Conservation (phyloP, 1,140 invertebrate species). For the Zaprionus capensis region DNA sequence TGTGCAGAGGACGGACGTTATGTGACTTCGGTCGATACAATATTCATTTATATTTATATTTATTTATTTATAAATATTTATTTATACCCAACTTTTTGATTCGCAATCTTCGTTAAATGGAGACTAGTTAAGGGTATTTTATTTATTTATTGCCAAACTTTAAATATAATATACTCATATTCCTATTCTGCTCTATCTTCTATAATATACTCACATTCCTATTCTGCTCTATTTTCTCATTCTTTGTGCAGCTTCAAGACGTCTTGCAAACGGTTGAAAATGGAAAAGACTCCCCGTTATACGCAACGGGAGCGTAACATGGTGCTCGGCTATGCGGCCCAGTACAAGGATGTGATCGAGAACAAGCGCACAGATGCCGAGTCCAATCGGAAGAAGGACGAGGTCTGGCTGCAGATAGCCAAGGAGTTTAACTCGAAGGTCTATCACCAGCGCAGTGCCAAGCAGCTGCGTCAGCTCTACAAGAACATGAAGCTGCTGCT, state of each 20-base stretch:
- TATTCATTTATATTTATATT: too few species aligned
- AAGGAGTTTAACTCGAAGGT: constrained; percentile 81
- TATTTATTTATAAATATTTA: too few species aligned
- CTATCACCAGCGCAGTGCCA: constrained; percentile 81
- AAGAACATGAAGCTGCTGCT: constrained; percentile 83
- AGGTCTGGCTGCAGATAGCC: constrained; percentile 82
- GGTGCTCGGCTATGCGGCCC: constrained; percentile 80
- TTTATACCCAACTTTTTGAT: too few species aligned
- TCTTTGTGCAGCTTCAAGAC: constrained; percentile 73
- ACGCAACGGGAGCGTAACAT: constrained; percentile 84
- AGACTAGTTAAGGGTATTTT: not conserved
- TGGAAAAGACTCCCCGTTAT: constrained; percentile 84
- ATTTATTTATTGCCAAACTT: not conserved
- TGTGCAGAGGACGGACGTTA: too few species aligned
- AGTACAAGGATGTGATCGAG: constrained; percentile 82
- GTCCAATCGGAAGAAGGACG: constrained; percentile 83
- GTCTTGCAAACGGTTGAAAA: constrained; percentile 83
- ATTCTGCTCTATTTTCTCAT: not conserved
- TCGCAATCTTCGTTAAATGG: too few species aligned
- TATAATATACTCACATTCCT: not conserved
- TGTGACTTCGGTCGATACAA: too few species aligned
- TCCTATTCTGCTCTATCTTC: not conserved
- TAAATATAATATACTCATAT: not conserved
- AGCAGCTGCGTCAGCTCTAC: constrained; percentile 79
- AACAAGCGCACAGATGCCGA: constrained; percentile 84